These are phyloP conservation scores for Rhyzopertha dominica DNA, from an alignment of 1,140 invertebrate genomes.

Conservation along the genomic window DNA sequence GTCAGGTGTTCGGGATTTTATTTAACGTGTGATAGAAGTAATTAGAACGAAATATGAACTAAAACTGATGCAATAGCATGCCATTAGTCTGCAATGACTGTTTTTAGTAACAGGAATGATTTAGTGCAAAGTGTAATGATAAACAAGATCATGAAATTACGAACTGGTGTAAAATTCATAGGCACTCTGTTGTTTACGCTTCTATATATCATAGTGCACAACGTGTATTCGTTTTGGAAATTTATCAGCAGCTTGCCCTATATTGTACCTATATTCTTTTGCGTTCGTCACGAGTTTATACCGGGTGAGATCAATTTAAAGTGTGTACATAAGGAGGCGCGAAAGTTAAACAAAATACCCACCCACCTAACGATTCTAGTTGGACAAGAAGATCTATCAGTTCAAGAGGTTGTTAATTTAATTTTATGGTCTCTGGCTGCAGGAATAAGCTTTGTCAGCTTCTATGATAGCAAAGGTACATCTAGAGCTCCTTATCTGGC, in stretches of 20 bases:
- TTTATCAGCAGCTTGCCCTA: slow-evolving; percentile 9
- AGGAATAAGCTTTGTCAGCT: slow-evolving; percentile 61
- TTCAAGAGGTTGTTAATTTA: slow-evolving; percentile 52
- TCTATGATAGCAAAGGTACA: slow-evolving; percentile 65
- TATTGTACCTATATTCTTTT: slow-evolving; percentile 15
- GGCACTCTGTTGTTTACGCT: too few relatives aligned
- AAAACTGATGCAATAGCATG: too few relatives aligned
- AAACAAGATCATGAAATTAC: too few relatives aligned
- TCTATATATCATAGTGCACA: slow-evolving; percentile 24
- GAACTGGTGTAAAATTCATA: too few relatives aligned
- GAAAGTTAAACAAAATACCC: slow-evolving; percentile 39
- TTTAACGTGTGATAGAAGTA: too few relatives aligned
- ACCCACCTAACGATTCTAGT: slow-evolving; percentile 52
- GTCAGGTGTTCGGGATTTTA: too few relatives aligned
- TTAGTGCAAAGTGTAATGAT: too few relatives aligned
- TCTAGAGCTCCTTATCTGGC: neutral
- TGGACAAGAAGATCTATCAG: slow-evolving; percentile 47
- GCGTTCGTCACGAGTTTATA: slow-evolving; percentile 21
- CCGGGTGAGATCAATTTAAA: slow-evolving; percentile 3
- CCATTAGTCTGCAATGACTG: too few relatives aligned
- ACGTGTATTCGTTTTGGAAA: slow-evolving; percentile 23
- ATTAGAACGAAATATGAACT: too few relatives aligned
- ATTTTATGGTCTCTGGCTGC: slow-evolving; percentile 60
- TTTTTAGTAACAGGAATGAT: too few relatives aligned
- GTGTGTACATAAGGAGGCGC: slow-evolving; percentile 17